Evolutionary conservation across 2,113 vertebrate genomes (phyloP).

Genomic region (Candoia aspera): DNA sequence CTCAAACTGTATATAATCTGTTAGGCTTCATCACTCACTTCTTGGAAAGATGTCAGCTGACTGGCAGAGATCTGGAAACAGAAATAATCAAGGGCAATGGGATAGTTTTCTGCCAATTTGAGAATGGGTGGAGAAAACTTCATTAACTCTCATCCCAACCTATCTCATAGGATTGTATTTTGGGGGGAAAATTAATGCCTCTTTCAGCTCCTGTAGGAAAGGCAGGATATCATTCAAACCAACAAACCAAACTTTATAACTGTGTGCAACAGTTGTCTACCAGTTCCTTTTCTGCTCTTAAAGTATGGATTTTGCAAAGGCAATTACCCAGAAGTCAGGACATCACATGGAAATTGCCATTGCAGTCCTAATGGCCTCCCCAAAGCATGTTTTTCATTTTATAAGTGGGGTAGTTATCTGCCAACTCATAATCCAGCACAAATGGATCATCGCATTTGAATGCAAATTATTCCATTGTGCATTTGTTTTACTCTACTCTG

Average conservation of each 20-base stretch:
- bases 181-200: background rate
- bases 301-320: constrained; percentile 5
- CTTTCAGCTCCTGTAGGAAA: background rate
- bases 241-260: background rate
- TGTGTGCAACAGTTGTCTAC: background rate
- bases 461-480: background rate
- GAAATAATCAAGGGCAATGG: background rate
- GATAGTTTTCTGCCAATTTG: background rate
- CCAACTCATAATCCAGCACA: background rate
- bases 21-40: background rate
- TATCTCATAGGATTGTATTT: background rate
- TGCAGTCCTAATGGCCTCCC: background rate
- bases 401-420: background rate
- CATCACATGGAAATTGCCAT: background rate
- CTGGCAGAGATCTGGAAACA: background rate
- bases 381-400: background rate
- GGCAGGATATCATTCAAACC: background rate
- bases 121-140: background rate
- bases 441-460: background rate
- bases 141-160: background rate
- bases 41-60: background rate
- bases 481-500: background rate
- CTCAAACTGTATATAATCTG: background rate
- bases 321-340: background rate
- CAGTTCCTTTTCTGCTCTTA: background rate